These are phyloP conservation scores for Lindbergichthys nudifrons DNA, from an alignment of 2,797 vertebrate genomes.

Conservation along the genomic window DNA sequence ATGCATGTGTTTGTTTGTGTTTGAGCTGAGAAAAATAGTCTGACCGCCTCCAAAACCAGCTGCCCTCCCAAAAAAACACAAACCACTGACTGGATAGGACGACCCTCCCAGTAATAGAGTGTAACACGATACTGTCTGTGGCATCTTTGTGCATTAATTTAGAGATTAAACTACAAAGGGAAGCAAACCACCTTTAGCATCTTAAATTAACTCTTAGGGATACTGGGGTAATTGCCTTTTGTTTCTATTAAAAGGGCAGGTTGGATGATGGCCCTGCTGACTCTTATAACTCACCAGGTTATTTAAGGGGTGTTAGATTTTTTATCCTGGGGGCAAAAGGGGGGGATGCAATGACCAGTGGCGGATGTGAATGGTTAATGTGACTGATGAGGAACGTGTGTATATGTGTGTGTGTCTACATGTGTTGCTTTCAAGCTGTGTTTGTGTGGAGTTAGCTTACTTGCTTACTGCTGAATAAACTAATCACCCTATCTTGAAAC, in stretches of 20 bases:
- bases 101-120: constrained; percentile 55
- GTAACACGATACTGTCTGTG: constrained; percentile 65
- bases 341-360: constrained; percentile 46
- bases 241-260: constrained; percentile 78
- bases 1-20: constrained; percentile 59
- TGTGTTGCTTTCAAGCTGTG: constrained; percentile 41
- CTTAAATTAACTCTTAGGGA: constrained; percentile 77
- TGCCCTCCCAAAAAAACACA: constrained; percentile 23
- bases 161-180: constrained; percentile 79
- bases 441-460: constrained; percentile 58
- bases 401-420: constrained; percentile 12
- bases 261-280: constrained; percentile 72
- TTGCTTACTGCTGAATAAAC: constrained; percentile 26
- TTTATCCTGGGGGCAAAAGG: constrained; percentile 60
- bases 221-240: constrained; percentile 79
- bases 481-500: constrained; percentile 4
- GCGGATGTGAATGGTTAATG: constrained; percentile 81
- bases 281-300: constrained; percentile 80
- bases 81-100: constrained; percentile 23
- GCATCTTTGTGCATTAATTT: constrained; percentile 72
- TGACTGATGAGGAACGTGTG: constrained; percentile 65
- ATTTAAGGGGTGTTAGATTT: constrained; percentile 82
- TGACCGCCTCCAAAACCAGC: constrained; percentile 16
- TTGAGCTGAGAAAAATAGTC: constrained; percentile 36
- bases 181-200: constrained; percentile 68